phyloP scores from a whole-genome alignment of 1,140 invertebrate species.

The Delia radicum region DNA sequence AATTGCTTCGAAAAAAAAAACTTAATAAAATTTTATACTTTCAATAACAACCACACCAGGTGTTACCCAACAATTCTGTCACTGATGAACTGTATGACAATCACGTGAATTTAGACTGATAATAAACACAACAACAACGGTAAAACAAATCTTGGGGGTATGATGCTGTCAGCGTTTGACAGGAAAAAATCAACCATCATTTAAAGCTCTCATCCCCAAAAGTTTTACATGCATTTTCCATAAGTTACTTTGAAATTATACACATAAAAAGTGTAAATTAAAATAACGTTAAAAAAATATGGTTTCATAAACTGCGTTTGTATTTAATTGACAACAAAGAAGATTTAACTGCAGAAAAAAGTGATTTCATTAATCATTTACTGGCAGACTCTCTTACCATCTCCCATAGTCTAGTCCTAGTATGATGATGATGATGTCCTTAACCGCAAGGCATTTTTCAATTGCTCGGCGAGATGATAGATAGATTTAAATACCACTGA shows the following conservation, averaged over 20 bases:
- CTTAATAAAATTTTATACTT: background rate
- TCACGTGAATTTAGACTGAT: background rate
- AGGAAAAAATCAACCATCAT: background rate
- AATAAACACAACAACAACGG: background rate
- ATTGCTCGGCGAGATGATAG: slow-evolving; percentile 21
- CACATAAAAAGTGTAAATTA: slow-evolving; percentile 18
- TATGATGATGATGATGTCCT: background rate
- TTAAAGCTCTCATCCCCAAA: background rate
- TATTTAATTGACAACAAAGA: slow-evolving; percentile 32
- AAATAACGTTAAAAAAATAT: background rate
- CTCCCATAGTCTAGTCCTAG: background rate
- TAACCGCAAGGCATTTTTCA: slow-evolving; percentile 25
- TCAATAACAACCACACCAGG: background rate
- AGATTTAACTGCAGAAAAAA: slow-evolving; percentile 32
- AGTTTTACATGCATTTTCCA: background rate
- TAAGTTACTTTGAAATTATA: background rate
- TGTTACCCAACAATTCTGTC: background rate
- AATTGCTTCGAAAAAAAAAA: background rate
- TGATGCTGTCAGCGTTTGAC: background rate
- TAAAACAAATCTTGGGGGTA: background rate
- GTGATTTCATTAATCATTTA: slow-evolving; percentile 56
- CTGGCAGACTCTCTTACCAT: no score
- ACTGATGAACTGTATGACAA: background rate
- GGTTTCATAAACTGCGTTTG: background rate
- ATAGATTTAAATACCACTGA: background rate